A percentile compares a stretch with the other conserved stretches of the same genome.
Evolutionary conservation across 2,797 vertebrate species (phyloP).

Genomic region (Nyctibius grandis): DNA sequence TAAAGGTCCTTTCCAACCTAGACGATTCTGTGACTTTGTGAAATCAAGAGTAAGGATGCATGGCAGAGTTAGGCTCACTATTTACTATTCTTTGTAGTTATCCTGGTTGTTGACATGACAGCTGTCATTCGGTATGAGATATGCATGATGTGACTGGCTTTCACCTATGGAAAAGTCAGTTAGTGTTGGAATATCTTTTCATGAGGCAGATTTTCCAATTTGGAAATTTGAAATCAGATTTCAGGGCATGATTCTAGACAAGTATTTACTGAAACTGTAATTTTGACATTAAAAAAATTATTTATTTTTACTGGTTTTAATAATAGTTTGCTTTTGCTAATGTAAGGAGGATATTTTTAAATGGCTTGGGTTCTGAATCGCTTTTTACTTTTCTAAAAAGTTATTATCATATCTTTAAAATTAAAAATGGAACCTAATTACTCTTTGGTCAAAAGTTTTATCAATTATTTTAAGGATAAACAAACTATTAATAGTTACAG

Average conservation of each 20-base stretch:
- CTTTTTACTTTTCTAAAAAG: background rate
- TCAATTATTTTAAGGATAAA: background rate
- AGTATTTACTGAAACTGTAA: background rate
- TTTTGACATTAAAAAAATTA: background rate
- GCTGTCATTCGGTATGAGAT: background rate
- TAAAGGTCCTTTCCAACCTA: too few species aligned
- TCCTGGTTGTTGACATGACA: background rate
- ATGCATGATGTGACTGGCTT: background rate
- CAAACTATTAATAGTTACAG: background rate
- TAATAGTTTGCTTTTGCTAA: background rate
- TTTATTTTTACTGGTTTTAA: background rate
- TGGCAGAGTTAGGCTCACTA: background rate
- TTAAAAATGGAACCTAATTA: background rate
- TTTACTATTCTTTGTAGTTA: slow-evolving; percentile 27
- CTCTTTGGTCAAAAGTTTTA: background rate
- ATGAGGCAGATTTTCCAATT: background rate
- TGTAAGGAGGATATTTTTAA: background rate
- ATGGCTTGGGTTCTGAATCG: background rate
- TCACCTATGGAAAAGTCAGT: background rate
- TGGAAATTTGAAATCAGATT: background rate
- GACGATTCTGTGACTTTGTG: too few species aligned
- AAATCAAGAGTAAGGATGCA: slow-evolving; percentile 5
- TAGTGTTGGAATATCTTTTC: background rate
- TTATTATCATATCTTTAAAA: background rate
- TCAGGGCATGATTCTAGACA: background rate